Base-by-base conservation (phyloP, 2,797 vertebrate genomes). In the Gorsachius magnificus region DNA sequence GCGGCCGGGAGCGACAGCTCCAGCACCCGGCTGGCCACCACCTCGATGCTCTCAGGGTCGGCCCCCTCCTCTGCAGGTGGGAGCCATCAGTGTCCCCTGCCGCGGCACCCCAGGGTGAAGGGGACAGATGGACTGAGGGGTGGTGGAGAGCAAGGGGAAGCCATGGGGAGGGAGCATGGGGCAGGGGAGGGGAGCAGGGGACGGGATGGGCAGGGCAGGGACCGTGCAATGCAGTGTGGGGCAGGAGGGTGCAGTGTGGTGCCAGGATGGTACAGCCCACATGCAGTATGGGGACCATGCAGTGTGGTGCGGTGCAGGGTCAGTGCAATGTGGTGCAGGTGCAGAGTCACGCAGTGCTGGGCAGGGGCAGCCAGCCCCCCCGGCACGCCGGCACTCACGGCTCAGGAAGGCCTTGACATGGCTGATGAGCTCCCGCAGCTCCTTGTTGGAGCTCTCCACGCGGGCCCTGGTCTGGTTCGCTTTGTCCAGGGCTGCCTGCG, bases 1-100 rank as follows among this genome's bases (percentile, higher is more conserved):
- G 99, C 99, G 0, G 99, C 99, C 0, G 99, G 99, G 92, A 99
- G 99, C n/a, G 99, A 99, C 63, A 99, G 98, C 96, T 99, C 98
- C 97, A 99, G 91, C 70, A 99, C 99, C 1, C 98, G 98, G 89
- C 98, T 99, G 2, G 99, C 99, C 65, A 99, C 98, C 20, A 97
- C 98, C 93, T 99, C 99, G 46, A 99, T 99, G 96, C 99, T 99
- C 96, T 99, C 99, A 0, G 99, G 99, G 96, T 99, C 99, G 2
- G 99, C 99, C 4, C 99, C 99, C 71, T 99, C 99, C 98, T 99
- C 99, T 99, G 97, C 13, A 53, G 86, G 91, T 60, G 35, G 65
- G 75, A 97, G 65, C n/a, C 14, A 29, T 87, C 81, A 83, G 76
- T 25, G 46, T 64, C 26, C 26, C 51, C 66, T 48, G 7, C 69